Evolutionary conservation across 2,797 vertebrate species (phyloP), one percentile per base, ranked within the genome.

Genomic region (Takifugu rubripes): DNA sequence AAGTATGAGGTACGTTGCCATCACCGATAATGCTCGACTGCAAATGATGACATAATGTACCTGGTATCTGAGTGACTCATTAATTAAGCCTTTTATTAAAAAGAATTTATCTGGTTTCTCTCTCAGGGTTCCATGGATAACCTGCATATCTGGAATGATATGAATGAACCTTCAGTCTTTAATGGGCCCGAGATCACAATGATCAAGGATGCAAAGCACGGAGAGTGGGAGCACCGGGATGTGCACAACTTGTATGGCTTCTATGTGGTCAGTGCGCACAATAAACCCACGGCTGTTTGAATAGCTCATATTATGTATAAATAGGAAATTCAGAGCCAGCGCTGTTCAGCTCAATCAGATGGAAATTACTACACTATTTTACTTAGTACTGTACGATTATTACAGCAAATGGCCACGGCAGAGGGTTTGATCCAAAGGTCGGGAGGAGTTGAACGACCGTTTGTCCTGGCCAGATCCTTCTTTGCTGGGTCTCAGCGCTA

Each of bases 111-210:
- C 9, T 52, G 10, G 0, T 26, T 33, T 56, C 4, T 52, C 5
- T 66, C 43, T 69, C 64, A 97, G 96, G 95, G 94, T 17, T 87
- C 94, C 12, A 92, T 89, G 87, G 91, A 94, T 54, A 95, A 94
- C 64, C 78, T 96, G 14, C 93, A 88, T 57, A 90, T 92, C 0
- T 97, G 95, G 96, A 98, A 98, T 0, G 95, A 98, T 78, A 97
- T 98, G 95, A 98, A 96, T 0, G 95, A 97, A 66, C 95, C 95
- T 0, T 96, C 95, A 0, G 94, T 97, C 43, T 97, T 97, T 73
- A 98, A 94, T 1, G 96, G 95, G 11, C 95, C 95, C 0, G 96
- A 98, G 88, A 94, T 98, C 68, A 96, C 95, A 7, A 96, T 98
- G 95, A 93, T 94, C 84, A 98, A 98, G 80, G 96, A 97, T 0